Base-by-base conservation (phyloP, 2,113 vertebrate species). In the Chitala chitala region DNA sequence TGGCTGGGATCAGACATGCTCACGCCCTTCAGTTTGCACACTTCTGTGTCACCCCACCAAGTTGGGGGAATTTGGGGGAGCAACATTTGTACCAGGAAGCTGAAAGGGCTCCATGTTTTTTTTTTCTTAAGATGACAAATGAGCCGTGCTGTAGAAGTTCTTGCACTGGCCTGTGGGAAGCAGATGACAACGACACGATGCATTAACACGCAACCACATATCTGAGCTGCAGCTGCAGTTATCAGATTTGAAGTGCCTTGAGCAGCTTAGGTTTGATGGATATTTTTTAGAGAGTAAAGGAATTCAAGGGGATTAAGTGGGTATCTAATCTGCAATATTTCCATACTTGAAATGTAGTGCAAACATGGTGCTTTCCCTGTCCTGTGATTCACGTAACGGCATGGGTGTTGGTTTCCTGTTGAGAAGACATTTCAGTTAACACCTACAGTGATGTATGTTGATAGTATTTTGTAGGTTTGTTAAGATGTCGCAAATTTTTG, bases 31-130 rank as follows among this genome's bases (percentile, higher is more conserved):
- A 59, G 64, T 73, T 73, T 50, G 72, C 38, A 38, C 20, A 61
- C 72, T 46, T 33, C 72, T 50, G 72, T 73, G 72, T 73, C 33
- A 63, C 51, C 44, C 44, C 51, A 44, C 72, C 58, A 64, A 73
- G 29, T 59, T 31, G 22, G 29, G 7, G 72, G 56, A 58, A 51
- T 73, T 38, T 63, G 53, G 33, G 58, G 15, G 44, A 50, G n/a
- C n/a, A 56, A 44, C 4, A 56, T 50, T 73, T 46, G n/a, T 64
- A 42, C 56, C 44, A 22, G 72, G 20, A 50, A 73, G 46, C 58
- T 38, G 42, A 22, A 42, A 38, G 42, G 17, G 58, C 56, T 73
- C 5, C 31, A 69, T 44, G 5, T 15, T 15, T 42, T 12, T 4
- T 17, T 61, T 55, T n/a, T 61, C 54, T 50, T 44, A 38, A 63